A percentile compares a stretch with the other conserved stretches of the same genome.
phyloP scores from a whole-genome alignment of 2,113 vertebrate genomes.

The Serilophus lunatus region DNA sequence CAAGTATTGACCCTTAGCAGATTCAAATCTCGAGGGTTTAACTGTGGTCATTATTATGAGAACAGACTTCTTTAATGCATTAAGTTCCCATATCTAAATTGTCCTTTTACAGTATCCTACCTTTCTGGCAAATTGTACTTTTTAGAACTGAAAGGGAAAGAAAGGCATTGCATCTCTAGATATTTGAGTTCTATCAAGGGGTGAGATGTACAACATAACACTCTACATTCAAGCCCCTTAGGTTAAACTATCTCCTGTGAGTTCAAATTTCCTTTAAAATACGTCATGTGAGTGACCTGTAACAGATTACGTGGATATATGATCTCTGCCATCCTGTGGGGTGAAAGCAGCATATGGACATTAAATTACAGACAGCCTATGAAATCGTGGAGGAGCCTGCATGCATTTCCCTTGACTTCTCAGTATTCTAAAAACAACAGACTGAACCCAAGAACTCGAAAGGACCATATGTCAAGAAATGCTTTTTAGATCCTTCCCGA shows the following conservation, averaged over 20 bases:
- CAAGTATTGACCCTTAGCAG: background rate
- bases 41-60: background rate
- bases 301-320: background rate
- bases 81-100: background rate
- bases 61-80: background rate
- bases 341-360: background rate
- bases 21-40: background rate
- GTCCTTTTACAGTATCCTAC: background rate
- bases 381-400: background rate
- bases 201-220: background rate
- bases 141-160: background rate
- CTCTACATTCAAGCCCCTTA: background rate
- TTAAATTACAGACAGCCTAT: background rate
- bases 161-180: background rate
- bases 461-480: background rate
- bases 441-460: background rate
- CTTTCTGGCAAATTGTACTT: background rate
- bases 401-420: background rate
- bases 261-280: background rate
- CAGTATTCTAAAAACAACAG: background rate
- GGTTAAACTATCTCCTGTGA: background rate
- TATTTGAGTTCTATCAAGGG: background rate
- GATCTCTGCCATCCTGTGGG: background rate
- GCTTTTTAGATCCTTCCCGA: background rate
- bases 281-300: background rate